Evolutionary conservation across 2,888 invertebrate genomes (phyloP), one percentile per base, ranked within the genome.

Genomic region (Ophioninae sp.): DNA sequence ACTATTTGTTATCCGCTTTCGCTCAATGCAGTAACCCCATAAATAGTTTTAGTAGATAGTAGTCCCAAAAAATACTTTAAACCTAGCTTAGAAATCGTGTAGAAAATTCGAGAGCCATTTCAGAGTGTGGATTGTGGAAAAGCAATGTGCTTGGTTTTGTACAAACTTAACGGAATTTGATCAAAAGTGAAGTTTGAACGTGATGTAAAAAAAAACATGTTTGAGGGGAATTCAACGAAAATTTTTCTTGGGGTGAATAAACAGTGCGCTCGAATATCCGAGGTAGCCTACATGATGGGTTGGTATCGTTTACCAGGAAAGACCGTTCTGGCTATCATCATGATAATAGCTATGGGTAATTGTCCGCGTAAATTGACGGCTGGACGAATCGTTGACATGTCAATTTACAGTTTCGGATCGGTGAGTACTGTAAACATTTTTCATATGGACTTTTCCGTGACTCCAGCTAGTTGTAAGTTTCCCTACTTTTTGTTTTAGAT

Each of bases 251-350:
- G n/a, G 9, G 13, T 68, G 3, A 9, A 51, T 17, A 67, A 74
- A 65, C 75, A 86, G 86, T 84, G 80, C 22, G 44, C 58, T 7
- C 64, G 65, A 69, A 76, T 82, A 9, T 84, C 80, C 9, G 78
- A 64, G n/a, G 76, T 83, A 17, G 56, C 76, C 17, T 82, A 82
- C 61, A 84, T 76, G 85, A 84, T 67, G 13, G 78, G 85, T 44
- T 87, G 86, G 87, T 86, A 85, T 73, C 64, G 67, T 23, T 44
- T 87, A 39, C 83, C 87, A 10, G 69, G 58, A 1, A 79, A 83
- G 41, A 71, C 65, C 9, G 79, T 78, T 37, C 77, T 65, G 6
- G 72, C 75, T 10, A 51, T 87, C 0, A 72, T 86, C 5, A 69
- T 87, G 56, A 75, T 86, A 10, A 83, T 87, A 41, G 84, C 83